A percentile compares a stretch with the other conserved stretches of the same genome.
These are phyloP conservation scores for Valencia hispanica DNA, from an alignment of 2,797 vertebrate species.

Conservation along the genomic window DNA sequence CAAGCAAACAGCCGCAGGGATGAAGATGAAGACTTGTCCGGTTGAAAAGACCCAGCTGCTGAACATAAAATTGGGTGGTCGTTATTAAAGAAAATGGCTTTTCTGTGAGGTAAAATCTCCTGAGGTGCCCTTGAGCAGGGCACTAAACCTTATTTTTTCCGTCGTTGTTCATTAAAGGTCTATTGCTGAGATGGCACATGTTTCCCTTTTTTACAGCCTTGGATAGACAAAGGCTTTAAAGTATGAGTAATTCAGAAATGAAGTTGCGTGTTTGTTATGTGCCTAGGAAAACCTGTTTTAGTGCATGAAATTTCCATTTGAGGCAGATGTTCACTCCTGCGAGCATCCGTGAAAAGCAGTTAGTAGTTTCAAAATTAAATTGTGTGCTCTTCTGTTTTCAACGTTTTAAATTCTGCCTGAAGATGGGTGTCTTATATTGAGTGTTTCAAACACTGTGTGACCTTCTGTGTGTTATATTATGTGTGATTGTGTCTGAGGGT, in stretches of 20 bases:
- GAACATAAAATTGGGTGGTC: neutral
- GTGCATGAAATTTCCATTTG: constrained; percentile 58
- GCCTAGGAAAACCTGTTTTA: constrained; percentile 19
- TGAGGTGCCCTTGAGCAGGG: constrained; percentile 14
- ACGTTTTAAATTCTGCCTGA: neutral
- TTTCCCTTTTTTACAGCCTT: neutral
- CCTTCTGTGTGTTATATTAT: constrained; percentile 43
- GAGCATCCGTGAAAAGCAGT: constrained; percentile 54
- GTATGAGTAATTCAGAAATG: constrained; percentile 12
- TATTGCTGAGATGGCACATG: neutral
- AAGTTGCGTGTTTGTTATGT: constrained; percentile 25
- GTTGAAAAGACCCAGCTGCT: neutral
- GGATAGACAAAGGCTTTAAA: constrained; percentile 12
- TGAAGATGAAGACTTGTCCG: neutral
- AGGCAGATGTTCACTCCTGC: constrained; percentile 21
- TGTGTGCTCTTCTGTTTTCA: constrained; percentile 26
- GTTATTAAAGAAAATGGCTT: neutral
- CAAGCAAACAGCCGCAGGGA: neutral
- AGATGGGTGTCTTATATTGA: constrained; percentile 5
- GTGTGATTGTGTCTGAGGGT: constrained; percentile 28
- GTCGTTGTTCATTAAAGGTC: neutral
- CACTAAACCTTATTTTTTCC: neutral
- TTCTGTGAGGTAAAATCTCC: neutral
- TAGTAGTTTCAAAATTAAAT: constrained; percentile 57
- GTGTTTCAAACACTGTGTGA: constrained; percentile 48